These are phyloP conservation scores for Nannoperca australis DNA, from an alignment of 2,797 vertebrate genomes.

Conservation along the genomic window DNA sequence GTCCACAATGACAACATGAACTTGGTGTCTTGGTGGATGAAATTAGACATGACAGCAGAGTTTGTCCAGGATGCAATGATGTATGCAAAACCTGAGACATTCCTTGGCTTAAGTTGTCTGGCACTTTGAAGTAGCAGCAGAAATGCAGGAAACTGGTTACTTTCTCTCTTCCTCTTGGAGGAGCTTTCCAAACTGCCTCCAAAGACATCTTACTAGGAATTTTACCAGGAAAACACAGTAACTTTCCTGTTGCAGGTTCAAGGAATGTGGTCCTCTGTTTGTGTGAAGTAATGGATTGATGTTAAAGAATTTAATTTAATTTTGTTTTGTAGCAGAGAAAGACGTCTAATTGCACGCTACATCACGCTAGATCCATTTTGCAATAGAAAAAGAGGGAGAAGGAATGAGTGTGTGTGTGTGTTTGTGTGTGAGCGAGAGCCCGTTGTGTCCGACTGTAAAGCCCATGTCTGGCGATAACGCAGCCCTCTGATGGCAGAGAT, in stretches of 20 bases:
- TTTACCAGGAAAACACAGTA: conserved; percentile 40
- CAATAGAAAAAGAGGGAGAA: conserved; percentile 54
- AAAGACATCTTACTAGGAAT: conserved; percentile 57
- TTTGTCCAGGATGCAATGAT: conserved; percentile 50
- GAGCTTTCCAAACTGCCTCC: conserved; percentile 51
- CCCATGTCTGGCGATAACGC: conserved; percentile 80
- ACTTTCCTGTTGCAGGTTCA: conserved; percentile 53
- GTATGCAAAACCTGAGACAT: conserved; percentile 56
- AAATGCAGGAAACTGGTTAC: conserved; percentile 75
- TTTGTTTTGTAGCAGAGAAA: conserved; percentile 20
- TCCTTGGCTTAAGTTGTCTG: conserved; percentile 45
- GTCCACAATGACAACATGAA: conserved; percentile 7
- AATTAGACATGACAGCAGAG: conserved; percentile 35
- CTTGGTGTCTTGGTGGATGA: conserved; percentile 1
- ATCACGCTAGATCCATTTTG: conserved; percentile 48
- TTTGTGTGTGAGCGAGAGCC: conserved; percentile 37
- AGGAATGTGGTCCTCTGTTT: conserved; percentile 39
- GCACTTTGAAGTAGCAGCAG: conserved; percentile 66
- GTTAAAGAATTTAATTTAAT: conserved; percentile 32
- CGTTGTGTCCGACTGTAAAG: conserved; percentile 70
- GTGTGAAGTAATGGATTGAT: conserved; percentile 28
- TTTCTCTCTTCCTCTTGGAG: conserved; percentile 72
- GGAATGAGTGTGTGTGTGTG: conserved; percentile 35
- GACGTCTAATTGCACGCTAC: conserved; percentile 22
- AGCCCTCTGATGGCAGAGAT: conserved; percentile 85